Conservation (phyloP, 2,888 invertebrate species). For the Leucozona laternaria region DNA sequence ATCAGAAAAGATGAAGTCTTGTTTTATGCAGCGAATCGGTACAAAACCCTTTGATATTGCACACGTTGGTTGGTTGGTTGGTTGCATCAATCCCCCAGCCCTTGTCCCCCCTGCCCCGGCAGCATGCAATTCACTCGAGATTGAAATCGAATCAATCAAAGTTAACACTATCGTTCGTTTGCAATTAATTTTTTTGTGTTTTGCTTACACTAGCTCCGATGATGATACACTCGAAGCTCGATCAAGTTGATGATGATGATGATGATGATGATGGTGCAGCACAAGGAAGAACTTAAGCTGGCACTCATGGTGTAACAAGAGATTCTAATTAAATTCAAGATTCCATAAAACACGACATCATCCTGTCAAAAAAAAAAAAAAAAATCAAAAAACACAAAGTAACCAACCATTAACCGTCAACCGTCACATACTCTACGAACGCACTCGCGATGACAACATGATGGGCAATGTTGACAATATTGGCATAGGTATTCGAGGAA, state of each 20-base stretch:
- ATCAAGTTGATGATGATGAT: slow-evolving; percentile 12
- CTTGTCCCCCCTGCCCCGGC: too few relatives aligned
- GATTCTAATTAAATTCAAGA: slow-evolving; percentile 50
- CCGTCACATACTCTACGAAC: slow-evolving; percentile 41
- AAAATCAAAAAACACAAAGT: background rate
- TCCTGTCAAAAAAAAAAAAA: slow-evolving; percentile 5
- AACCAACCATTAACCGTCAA: background rate
- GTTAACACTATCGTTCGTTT: slow-evolving; percentile 61
- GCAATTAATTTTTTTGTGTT: slow-evolving; percentile 49
- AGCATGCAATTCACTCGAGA: slow-evolving; percentile 41
- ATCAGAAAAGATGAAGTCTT: slow-evolving; percentile 29
- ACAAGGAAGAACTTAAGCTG: background rate
- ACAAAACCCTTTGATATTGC: slow-evolving; percentile 58
- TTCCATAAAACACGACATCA: slow-evolving; percentile 50
- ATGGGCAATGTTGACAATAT: slow-evolving; percentile 33
- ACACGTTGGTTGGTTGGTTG: slow-evolving; percentile 12
- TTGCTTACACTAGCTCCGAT: slow-evolving; percentile 3
- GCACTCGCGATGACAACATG: slow-evolving; percentile 40
- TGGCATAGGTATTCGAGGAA: slow-evolving; percentile 19
- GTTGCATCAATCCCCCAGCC: background rate
- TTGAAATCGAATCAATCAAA: slow-evolving; percentile 70
- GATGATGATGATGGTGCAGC: background rate
- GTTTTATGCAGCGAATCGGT: slow-evolving; percentile 52
- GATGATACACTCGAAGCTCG: slow-evolving; percentile 31
- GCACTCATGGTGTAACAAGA: slow-evolving; percentile 8